Base-by-base conservation (phyloP, 2,888 invertebrate species). In the Lasioglossum malachurum region DNA sequence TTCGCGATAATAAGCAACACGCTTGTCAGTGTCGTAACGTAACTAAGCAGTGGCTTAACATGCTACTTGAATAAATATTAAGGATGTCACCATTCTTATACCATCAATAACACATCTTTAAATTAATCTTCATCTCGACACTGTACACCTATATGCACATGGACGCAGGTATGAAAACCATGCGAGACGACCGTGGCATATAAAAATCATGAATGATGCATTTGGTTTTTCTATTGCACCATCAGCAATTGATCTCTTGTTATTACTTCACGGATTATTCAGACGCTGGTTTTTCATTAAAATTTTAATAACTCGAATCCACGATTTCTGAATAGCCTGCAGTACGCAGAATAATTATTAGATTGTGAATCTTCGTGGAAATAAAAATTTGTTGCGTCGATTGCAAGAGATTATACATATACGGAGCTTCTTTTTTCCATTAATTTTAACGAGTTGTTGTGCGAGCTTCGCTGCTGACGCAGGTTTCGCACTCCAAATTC, bases 191-290 rank as follows among this genome's bases (percentile, higher is more conserved):
- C 38, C 69, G 23, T 69, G 69, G 38, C 38, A 69, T 41, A 69
- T 69, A 69, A 69, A 69, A 69, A 69, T 69, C 69, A 69, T 38
- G 69, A 69, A 38, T 38, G 69, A 69, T 69, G 38, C 35, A 69
- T 69, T 41, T 23, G 2, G 31, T 67, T 35, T 69, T 69, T 69
- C 69, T 38, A 69, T 69, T 38, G 35, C 19, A 69, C 38, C 23
- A 69, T 69, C 69, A 10, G 23, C 38, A n/a, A 69, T 38, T 19
- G 35, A 23, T 38, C 69, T n/a, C 38, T 5, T 14, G 38, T 1
- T 38, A 69, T 69, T 69, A n/a, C 69, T 38, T 69, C 69, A 23
- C 38, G 10, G n/a, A 8, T n/a, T 69, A 12, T 69, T 38, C 23
- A n/a, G 23, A 4, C 23, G 10, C 38, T 38, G 38, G 19, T 31